These are phyloP conservation scores for Papilio demoleus DNA, from an alignment of 2,888 invertebrate species.

Conservation along the genomic window DNA sequence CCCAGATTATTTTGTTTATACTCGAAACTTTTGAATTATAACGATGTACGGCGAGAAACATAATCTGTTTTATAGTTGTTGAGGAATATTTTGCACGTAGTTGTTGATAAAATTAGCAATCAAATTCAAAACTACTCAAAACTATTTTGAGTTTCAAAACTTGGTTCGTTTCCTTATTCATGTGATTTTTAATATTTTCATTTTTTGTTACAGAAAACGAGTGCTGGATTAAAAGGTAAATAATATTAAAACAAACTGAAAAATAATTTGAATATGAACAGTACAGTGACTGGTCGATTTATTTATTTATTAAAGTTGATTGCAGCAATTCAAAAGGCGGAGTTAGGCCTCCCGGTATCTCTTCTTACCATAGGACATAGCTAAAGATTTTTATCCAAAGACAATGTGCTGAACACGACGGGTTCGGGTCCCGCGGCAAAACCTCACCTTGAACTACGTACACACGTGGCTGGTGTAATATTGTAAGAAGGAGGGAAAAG, in stretches of 20 bases:
- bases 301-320: constrained; percentile 20
- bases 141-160: background rate
- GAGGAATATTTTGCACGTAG: constrained; percentile 5
- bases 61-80: constrained; percentile 11
- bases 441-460: too few species aligned
- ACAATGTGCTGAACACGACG: too few species aligned
- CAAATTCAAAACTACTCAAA: background rate
- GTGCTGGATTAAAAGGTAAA: background rate
- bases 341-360: background rate
- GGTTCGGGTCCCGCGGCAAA: too few species aligned
- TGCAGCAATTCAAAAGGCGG: background rate
- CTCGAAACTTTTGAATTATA: constrained; percentile 8
- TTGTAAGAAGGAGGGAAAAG: too few species aligned
- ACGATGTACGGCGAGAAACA: constrained; percentile 3
- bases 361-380: background rate
- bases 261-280: background rate
- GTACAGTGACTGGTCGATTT: background rate
- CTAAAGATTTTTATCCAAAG: background rate
- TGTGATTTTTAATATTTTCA: background rate
- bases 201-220: background rate
- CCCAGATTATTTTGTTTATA: constrained; percentile 31
- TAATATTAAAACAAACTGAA: background rate
- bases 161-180: background rate
- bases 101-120: background rate
- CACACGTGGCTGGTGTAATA: too few species aligned